Percentiles rank a stretch among this genome's conserved stretches.
phyloP scores from a whole-genome alignment of 2,113 vertebrate genomes.

The Scartelaos histophorus region DNA sequence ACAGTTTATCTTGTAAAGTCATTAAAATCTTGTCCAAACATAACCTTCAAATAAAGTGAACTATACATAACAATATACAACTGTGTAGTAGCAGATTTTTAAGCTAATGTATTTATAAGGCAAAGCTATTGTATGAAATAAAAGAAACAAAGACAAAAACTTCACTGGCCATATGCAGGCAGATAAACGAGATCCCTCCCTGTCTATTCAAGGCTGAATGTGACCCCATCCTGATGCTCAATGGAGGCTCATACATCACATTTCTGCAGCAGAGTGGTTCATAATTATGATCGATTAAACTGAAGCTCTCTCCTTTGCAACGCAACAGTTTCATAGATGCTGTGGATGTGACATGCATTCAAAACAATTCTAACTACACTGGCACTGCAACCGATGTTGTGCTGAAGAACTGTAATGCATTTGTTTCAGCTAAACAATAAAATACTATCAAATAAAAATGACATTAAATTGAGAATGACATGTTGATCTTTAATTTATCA shows the following conservation, averaged over 20 bases:
- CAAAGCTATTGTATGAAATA: too few species aligned
- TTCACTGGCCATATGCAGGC: too few species aligned
- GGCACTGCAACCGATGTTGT: slow-evolving; percentile 59
- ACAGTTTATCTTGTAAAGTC: background rate
- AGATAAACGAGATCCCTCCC: background rate
- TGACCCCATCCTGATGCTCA: slow-evolving; percentile 21
- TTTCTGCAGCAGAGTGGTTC: slow-evolving; percentile 81
- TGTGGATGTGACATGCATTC: slow-evolving; percentile 83
- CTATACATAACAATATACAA: too few species aligned
- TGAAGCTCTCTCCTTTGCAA: slow-evolving; percentile 77
- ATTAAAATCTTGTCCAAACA: background rate
- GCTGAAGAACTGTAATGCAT: slow-evolving; percentile 34
- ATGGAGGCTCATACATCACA: slow-evolving; percentile 31
- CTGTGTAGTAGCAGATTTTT: too few species aligned
- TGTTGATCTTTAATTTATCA: slow-evolving; percentile 31
- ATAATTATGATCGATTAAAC: slow-evolving; percentile 91
- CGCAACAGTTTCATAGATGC: slow-evolving; percentile 88
- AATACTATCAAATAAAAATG: background rate
- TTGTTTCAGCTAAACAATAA: slow-evolving; percentile 28
- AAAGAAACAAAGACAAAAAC: too few species aligned
- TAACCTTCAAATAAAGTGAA: too few species aligned
- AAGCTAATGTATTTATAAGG: too few species aligned
- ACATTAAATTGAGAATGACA: slow-evolving; percentile 37
- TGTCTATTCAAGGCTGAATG: slow-evolving; percentile 12
- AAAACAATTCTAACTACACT: slow-evolving; percentile 72